Evolutionary conservation across 2,797 vertebrate genomes (phyloP).

Genomic region (Chaenodraco wilsoni): DNA sequence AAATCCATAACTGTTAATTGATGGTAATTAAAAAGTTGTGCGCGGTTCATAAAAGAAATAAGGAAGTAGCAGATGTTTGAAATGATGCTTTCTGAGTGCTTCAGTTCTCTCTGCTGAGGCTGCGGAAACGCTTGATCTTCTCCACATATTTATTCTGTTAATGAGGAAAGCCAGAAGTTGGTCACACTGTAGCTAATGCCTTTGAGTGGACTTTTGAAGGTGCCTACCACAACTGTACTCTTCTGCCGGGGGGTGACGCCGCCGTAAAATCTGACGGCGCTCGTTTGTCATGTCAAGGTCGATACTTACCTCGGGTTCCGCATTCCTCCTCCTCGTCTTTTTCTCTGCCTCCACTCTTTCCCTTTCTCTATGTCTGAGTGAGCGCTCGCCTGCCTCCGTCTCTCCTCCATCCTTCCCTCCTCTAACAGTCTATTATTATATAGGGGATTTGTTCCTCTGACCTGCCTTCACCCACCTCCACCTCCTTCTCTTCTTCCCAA

Average conservation of each 20-base stretch:
- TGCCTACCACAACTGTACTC: conserved; percentile 55
- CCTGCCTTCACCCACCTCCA: conserved; percentile 20
- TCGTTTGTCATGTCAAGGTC: conserved; percentile 81
- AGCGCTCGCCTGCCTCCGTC: conserved; percentile 36
- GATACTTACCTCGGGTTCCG: conserved; percentile 64
- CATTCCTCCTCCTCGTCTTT: conserved; percentile 59
- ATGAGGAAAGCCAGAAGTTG: conserved; percentile 36
- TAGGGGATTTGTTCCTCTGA: conserved; percentile 30
- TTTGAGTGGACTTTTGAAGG: conserved; percentile 75
- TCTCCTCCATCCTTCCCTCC: conserved; percentile 38
- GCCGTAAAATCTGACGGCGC: conserved; percentile 69
- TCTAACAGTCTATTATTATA: conserved; percentile 45
- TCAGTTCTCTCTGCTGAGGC: conserved; percentile 1
- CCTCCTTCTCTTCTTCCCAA: conserved; percentile 6
- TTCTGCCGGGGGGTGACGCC: conserved; percentile 42
- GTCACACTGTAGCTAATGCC: conserved; percentile 46
- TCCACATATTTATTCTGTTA: conserved; percentile 24
- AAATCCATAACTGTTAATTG: conserved; percentile 25
- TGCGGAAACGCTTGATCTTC: conserved; percentile 22
- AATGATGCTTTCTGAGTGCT: background rate
- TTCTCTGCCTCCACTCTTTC: conserved; percentile 36
- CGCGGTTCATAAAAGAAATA: conserved; percentile 28
- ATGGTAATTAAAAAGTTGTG: conserved; percentile 31
- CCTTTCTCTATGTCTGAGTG: conserved; percentile 49
- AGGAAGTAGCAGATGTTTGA: conserved; percentile 47